phyloP scores from a whole-genome alignment of 2,888 invertebrate species.

The Drosophila anomalata region DNA sequence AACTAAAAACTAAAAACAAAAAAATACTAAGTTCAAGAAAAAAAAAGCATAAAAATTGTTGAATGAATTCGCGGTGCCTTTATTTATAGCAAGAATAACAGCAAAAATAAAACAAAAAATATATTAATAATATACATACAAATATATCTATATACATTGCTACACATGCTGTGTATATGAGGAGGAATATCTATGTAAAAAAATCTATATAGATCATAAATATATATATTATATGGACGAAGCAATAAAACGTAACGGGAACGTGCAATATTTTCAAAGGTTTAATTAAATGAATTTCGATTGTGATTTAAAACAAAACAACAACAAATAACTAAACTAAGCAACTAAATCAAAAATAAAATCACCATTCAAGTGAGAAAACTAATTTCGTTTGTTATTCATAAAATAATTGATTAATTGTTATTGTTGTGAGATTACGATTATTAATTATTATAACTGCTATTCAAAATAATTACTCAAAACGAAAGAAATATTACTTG shows the following conservation, averaged over 20 bases:
- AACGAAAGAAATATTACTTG: slow-evolving; percentile 1
- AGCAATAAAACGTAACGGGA: slow-evolving; percentile 71
- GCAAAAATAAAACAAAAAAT: slow-evolving; percentile 55
- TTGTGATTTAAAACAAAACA: slow-evolving; percentile 41
- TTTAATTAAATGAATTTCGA: slow-evolving; percentile 62
- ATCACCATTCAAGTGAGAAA: slow-evolving; percentile 20
- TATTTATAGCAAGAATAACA: slow-evolving; percentile 80
- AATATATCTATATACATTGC: slow-evolving; percentile 44
- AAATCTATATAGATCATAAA: slow-evolving; percentile 27
- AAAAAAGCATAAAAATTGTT: slow-evolving; percentile 67
- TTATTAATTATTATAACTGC: slow-evolving; percentile 26
- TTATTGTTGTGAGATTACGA: slow-evolving; percentile 48
- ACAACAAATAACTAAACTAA: slow-evolving; percentile 35
- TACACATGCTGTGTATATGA: slow-evolving; percentile 41
- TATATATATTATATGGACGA: slow-evolving; percentile 47
- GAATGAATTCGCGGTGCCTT: slow-evolving; percentile 82
- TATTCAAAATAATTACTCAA: slow-evolving; percentile 46
- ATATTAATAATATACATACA: slow-evolving; percentile 46
- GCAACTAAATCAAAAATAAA: slow-evolving; percentile 67
- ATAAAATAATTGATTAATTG: slow-evolving; percentile 31
- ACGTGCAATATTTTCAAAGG: slow-evolving; percentile 78
- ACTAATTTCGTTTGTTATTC: slow-evolving; percentile 28
- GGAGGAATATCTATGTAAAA: slow-evolving; percentile 47
- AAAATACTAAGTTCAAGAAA: slow-evolving; percentile 30
- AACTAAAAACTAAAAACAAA: slow-evolving; percentile 28